These are phyloP conservation scores for Scelioninae gen. 1 DNA, from an alignment of 2,888 invertebrate genomes.

Conservation along the genomic window DNA sequence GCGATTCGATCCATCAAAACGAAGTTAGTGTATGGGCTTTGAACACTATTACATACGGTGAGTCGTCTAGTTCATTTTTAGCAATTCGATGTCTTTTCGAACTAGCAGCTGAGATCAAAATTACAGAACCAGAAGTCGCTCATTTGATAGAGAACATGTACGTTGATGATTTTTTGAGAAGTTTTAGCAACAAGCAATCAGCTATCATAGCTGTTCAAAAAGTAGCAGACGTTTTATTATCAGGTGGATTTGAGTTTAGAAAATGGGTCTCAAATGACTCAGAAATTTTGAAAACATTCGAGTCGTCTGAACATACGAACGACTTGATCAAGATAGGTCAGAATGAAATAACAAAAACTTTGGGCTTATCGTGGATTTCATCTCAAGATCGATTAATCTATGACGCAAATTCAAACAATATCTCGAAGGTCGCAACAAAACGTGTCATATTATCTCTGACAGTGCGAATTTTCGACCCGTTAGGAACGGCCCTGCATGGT, in stretches of 20 bases:
- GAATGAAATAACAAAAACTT: slow-evolving; percentile 4
- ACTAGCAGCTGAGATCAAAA: slow-evolving; percentile 3
- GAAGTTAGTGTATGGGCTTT: background rate
- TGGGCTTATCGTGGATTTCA: slow-evolving; percentile 7
- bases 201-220: background rate
- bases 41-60: slow-evolving; percentile 13
- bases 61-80: slow-evolving; percentile 1
- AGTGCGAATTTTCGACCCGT: slow-evolving; percentile 7
- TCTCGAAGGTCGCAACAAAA: background rate
- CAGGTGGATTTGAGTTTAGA: slow-evolving; percentile 15
- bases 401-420: background rate
- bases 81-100: slow-evolving; percentile 14
- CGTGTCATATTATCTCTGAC: background rate
- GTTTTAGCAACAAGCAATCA: slow-evolving; percentile 7
- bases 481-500: slow-evolving; percentile 8
- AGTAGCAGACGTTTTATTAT: background rate
- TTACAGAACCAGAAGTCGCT: background rate
- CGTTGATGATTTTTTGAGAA: slow-evolving; percentile 12
- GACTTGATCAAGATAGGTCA: background rate
- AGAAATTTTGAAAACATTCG: background rate
- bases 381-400: slow-evolving; percentile 3
- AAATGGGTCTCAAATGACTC: slow-evolving; percentile 25
- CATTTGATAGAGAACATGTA: slow-evolving; percentile 7
- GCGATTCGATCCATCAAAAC: background rate
- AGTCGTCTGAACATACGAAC: background rate